phyloP scores from a whole-genome alignment of 2,888 invertebrate genomes.

The Arrhopalites spinosus region DNA sequence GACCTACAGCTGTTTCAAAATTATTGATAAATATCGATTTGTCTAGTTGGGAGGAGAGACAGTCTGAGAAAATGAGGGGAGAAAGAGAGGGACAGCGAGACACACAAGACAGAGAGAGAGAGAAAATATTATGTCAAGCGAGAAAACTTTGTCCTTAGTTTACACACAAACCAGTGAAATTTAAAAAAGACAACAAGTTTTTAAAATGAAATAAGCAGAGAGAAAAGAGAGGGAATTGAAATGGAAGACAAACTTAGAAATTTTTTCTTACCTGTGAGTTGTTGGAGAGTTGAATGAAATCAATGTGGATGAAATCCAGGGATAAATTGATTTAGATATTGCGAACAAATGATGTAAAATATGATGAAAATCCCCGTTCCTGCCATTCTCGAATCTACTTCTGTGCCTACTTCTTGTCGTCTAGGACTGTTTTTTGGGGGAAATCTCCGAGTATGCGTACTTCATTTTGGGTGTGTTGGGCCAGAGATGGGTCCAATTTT shows the following conservation, averaged over 20 bases:
- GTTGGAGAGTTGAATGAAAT: neutral
- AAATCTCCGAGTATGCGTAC: neutral
- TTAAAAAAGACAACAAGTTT: neutral
- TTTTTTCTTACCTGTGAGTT: neutral
- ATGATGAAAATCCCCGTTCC: conserved; percentile 14
- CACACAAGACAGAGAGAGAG: neutral
- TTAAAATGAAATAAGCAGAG: neutral
- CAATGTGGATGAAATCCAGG: neutral
- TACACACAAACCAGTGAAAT: neutral
- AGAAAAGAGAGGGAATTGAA: neutral
- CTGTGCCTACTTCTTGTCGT: neutral
- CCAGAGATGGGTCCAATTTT: no score
- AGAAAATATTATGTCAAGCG: neutral
- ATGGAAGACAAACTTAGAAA: neutral
- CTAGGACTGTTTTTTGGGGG: neutral
- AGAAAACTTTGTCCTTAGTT: neutral
- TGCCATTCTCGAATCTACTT: neutral
- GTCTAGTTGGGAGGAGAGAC: no score
- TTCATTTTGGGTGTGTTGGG: no score
- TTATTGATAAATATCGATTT: no score
- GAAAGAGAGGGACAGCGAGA: neutral
- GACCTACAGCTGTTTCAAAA: no score
- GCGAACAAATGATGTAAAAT: conserved; percentile 15
- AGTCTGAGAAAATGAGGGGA: no score
- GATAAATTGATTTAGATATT: conserved; percentile 2